Evolutionary conservation across 2,797 vertebrate species (phyloP).

Genomic region (Antennarius maculatus): DNA sequence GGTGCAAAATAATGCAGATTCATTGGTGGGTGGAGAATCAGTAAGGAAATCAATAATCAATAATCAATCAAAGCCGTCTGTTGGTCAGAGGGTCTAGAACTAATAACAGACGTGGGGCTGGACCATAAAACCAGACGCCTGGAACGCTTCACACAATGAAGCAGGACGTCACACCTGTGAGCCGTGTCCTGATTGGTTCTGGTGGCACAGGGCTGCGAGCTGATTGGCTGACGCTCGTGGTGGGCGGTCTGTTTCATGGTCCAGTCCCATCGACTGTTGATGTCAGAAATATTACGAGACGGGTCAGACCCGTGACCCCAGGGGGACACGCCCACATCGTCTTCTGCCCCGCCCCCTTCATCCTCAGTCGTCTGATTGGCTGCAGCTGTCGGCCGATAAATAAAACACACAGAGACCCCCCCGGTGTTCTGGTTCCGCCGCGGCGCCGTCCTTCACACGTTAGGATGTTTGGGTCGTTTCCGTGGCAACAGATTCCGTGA

Average conservation of each 20-base stretch:
- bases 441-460: constrained; percentile 33
- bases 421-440: constrained; percentile 46
- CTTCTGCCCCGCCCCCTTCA: no score
- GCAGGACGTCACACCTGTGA: no score
- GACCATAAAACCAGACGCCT: constrained; percentile 8
- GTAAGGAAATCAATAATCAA: constrained; percentile 41
- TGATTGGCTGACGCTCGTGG: not conserved
- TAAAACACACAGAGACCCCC: constrained; percentile 66
- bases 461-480: constrained; percentile 76
- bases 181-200: no score
- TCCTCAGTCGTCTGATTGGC: constrained; percentile 24
- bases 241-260: no score
- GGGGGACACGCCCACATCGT: no score
- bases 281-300: no score
- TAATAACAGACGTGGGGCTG: constrained; percentile 41
- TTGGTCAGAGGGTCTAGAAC: constrained; percentile 31
- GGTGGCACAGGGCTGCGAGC: not conserved
- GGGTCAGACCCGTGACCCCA: no score
- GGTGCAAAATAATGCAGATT: constrained; percentile 75
- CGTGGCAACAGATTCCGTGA: constrained; percentile 75
- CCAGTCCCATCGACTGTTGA: no score
- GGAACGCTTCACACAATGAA: not conserved
- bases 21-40: constrained; percentile 54
- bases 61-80: constrained; percentile 48
- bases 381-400: constrained; percentile 76